These are phyloP conservation scores for Drosophila ochracea DNA, from an alignment of 2,888 invertebrate species.

Conservation along the genomic window DNA sequence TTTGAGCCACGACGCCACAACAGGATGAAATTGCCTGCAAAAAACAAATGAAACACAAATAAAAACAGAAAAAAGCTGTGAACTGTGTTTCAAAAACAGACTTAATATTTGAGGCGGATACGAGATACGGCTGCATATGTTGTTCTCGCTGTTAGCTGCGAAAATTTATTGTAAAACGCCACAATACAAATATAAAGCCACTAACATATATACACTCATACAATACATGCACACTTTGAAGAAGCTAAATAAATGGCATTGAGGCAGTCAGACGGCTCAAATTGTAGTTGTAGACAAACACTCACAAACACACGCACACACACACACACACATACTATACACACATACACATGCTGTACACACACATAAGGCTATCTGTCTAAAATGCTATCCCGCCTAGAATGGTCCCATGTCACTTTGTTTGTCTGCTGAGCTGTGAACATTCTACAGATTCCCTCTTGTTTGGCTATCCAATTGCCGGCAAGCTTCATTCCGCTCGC, in stretches of 20 bases:
- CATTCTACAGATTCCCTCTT: conserved; percentile 61
- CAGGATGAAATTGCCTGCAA: conserved; percentile 88
- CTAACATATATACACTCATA: conserved; percentile 19
- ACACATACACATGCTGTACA: not conserved
- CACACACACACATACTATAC: not conserved
- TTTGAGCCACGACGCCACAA: conserved; percentile 90
- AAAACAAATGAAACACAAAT: not conserved
- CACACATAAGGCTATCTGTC: conserved; percentile 44
- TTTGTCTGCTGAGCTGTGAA: conserved; percentile 64
- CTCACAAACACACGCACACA: not conserved
- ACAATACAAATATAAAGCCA: conserved; percentile 65
- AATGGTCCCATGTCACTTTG: conserved; percentile 27
- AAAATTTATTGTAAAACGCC: conserved; percentile 73
- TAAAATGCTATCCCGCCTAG: conserved; percentile 44
- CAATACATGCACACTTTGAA: conserved; percentile 45
- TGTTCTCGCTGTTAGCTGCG: conserved; percentile 45
- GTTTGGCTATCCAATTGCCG: conserved; percentile 67
- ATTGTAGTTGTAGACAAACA: conserved; percentile 36
- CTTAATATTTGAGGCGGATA: conserved; percentile 33
- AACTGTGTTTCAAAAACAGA: conserved; percentile 11
- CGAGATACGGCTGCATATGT: conserved; percentile 22
- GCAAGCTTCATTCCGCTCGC: conserved; percentile 5
- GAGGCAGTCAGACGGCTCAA: conserved; percentile 20
- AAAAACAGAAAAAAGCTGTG: not conserved
- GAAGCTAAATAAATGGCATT: conserved; percentile 48